Evolutionary conservation across 2,888 invertebrate species (phyloP).

Genomic region (Cheilosia grossa): DNA sequence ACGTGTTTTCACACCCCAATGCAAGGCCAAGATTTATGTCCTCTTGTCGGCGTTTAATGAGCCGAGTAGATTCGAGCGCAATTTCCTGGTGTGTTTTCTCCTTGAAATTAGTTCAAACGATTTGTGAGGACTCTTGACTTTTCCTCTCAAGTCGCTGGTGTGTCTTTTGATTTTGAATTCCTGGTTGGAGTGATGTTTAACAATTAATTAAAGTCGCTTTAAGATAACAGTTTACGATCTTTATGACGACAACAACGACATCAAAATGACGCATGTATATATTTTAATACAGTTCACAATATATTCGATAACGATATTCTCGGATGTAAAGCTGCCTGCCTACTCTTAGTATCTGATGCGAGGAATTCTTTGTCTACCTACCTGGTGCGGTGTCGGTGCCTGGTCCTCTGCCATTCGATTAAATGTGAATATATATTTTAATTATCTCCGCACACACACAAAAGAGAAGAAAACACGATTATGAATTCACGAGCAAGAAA

Average conservation of each 20-base stretch:
- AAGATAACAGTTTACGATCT: slow-evolving; percentile 39
- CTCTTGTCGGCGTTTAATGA: slow-evolving; percentile 58
- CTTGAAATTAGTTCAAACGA: slow-evolving; percentile 42
- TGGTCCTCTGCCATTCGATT: slow-evolving; percentile 19
- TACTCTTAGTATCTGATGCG: neutral
- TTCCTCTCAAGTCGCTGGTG: slow-evolving; percentile 3
- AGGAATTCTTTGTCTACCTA: slow-evolving; percentile 27
- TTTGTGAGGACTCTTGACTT: slow-evolving; percentile 43
- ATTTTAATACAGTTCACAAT: slow-evolving; percentile 19
- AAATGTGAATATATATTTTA: slow-evolving; percentile 41
- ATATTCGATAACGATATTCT: slow-evolving; percentile 8
- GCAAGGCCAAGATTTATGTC: slow-evolving; percentile 55
- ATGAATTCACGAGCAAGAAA: slow-evolving; percentile 41
- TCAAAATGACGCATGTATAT: slow-evolving; percentile 19
- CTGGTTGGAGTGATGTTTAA: neutral
- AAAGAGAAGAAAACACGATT: slow-evolving; percentile 19
- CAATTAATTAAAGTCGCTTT: slow-evolving; percentile 31
- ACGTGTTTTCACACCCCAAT: slow-evolving; percentile 64
- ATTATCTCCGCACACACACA: slow-evolving; percentile 39
- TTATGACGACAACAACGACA: slow-evolving; percentile 30
- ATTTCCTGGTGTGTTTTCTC: slow-evolving; percentile 46
- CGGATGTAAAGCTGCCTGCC: neutral
- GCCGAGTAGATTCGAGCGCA: slow-evolving; percentile 48
- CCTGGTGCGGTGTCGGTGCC: slow-evolving; percentile 3
- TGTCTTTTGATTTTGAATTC: slow-evolving; percentile 12